Base-by-base conservation (phyloP, 2,888 invertebrate genomes). In the Ferdinandea cuprea region DNA sequence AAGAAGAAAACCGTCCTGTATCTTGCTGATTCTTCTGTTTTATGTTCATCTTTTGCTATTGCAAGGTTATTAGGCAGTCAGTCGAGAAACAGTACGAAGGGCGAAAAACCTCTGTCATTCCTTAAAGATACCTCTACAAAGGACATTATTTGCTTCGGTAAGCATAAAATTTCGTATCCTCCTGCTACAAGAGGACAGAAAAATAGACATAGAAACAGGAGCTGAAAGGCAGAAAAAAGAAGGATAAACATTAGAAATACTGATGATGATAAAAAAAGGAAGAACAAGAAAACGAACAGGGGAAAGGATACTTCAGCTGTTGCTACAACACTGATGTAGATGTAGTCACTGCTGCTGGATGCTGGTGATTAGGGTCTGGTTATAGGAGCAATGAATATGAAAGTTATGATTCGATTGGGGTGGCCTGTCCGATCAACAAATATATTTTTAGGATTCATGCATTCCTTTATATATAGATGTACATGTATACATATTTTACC, bases 111-210 rank as follows among this genome's bases (percentile, higher is more conserved):
- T 71, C 71, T 50, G 71, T 66, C 59, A 54, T 71, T 76, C 66
- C 63, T 77, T 59, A 46, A 63, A 58, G 77, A 81, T 81, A 71
- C 65, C 77, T 77, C 71, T 54, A 81, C 81, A 81, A 81, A 81
- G 76, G 81, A 81, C 77, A 81, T 81, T 81, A 77, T 81, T 71
- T 81, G 77, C 81, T 81, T 81, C 37, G 40, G 61, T 54, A 77
- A 81, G 81, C 81, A 71, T 81, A 77, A 81, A 81, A 81, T 81
- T 77, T 77, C 69, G 71, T 76, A 76, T 76, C 52, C 50, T 37
- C 44, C 61, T 54, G 21, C 42, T 35, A 11, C 50, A 32, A n/a
- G 30, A 28, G 17, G 13, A 56, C 30, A 13, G 30, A 8, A 19
- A 7, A 46, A 48, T 28, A 42, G 42, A 32, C 25, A 58, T 11